Conservation (phyloP, 2,888 invertebrate genomes). For the Drosophila anceps region DNA sequence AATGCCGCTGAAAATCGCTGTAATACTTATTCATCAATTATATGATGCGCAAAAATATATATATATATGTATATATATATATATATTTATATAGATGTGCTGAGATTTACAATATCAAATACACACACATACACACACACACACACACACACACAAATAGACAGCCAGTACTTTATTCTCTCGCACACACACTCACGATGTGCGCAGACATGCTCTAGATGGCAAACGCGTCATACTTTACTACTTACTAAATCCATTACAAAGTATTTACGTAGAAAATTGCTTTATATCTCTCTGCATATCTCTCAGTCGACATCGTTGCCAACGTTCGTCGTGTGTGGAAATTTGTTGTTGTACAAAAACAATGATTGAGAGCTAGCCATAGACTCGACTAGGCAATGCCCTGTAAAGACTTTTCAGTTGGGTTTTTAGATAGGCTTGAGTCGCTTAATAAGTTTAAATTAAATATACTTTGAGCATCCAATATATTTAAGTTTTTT, state of each 20-base stretch:
- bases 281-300: constrained; percentile 81
- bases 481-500: too few species aligned
- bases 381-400: background rate
- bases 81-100: constrained; percentile 54
- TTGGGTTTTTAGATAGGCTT: too few species aligned
- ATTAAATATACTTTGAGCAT: too few species aligned
- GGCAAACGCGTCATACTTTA: constrained; percentile 80
- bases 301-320: constrained; percentile 66
- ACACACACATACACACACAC: too few species aligned
- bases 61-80: constrained; percentile 33
- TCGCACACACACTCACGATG: constrained; percentile 32
- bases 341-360: constrained; percentile 35
- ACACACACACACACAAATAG: constrained; percentile 36
- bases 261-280: constrained; percentile 81
- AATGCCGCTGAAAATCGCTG: constrained; percentile 78
- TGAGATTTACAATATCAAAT: constrained; percentile 77
- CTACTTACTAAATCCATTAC: constrained; percentile 81
- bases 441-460: too few species aligned
- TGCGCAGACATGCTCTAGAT: constrained; percentile 76
- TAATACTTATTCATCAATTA: constrained; percentile 83
- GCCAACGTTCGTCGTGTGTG: constrained; percentile 46
- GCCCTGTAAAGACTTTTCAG: constrained; percentile 9
- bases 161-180: constrained; percentile 58
- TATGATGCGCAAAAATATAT: constrained; percentile 80
- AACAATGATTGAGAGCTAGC: constrained; percentile 16